Evolutionary conservation across 2,888 invertebrate species (phyloP).

Genomic region (Clostera curtula): DNA sequence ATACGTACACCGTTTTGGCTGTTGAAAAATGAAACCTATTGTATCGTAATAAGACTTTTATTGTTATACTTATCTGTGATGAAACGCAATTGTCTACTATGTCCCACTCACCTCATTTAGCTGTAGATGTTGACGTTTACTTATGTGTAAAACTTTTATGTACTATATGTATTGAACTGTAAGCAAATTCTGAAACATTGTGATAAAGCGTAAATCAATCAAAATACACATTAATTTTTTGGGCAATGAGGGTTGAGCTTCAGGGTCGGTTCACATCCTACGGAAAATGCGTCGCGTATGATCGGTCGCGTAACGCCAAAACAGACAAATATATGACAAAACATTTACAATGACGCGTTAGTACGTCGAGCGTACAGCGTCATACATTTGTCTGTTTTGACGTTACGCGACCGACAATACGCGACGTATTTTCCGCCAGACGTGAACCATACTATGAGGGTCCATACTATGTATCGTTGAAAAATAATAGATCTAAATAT

Average conservation of each 20-base stretch:
- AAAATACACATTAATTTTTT: conserved; percentile 34
- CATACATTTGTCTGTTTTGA: too few relatives aligned
- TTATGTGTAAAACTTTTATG: conserved; percentile 33
- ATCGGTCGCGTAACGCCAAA: too few relatives aligned
- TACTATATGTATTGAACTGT: conserved; percentile 26
- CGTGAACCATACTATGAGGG: too few relatives aligned
- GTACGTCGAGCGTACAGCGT: too few relatives aligned
- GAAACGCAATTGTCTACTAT: conserved; percentile 26
- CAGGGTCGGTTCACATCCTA: background rate
- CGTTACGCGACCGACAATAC: too few relatives aligned
- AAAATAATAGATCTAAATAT: too few relatives aligned
- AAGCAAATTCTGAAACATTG: conserved; percentile 53
- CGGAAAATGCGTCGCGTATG: too few relatives aligned
- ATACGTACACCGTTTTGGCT: conserved; percentile 12
- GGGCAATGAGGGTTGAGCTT: conserved; percentile 9
- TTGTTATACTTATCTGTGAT: conserved; percentile 44
- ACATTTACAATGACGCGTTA: too few relatives aligned
- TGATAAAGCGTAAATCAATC: conserved; percentile 52
- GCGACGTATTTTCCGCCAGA: too few relatives aligned
- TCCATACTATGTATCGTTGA: too few relatives aligned
- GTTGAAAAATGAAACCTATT: conserved; percentile 16
- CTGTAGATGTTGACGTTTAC: conserved; percentile 31
- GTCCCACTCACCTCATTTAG: conserved; percentile 28
- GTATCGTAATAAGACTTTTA: conserved; percentile 20
- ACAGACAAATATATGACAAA: too few relatives aligned